A percentile compares a stretch with the other conserved stretches of the same genome.
Conservation (phyloP, 1,140 invertebrate species). For the Protaetia brevitarsis region DNA sequence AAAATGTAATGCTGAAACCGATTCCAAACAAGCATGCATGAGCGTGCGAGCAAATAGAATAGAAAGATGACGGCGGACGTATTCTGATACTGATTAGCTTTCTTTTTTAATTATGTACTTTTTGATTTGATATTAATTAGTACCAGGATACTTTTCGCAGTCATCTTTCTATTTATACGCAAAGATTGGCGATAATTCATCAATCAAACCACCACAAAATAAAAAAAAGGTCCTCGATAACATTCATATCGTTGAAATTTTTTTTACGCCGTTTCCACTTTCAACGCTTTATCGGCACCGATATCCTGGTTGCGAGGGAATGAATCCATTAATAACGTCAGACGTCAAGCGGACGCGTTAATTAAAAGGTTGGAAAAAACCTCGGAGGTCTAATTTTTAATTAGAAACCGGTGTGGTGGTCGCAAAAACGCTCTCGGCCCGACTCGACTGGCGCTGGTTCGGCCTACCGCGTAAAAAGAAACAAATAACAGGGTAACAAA, state of each 20-base stretch:
- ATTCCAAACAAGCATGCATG: too few relatives aligned
- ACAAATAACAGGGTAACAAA: constrained; percentile 18
- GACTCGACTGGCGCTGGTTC: too few relatives aligned
- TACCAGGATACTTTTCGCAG: too few relatives aligned
- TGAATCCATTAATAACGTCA: constrained; percentile 12
- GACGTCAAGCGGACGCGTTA: not conserved
- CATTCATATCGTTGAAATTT: not conserved
- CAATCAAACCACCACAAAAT: not conserved
- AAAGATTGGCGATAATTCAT: not conserved
- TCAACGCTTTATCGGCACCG: not conserved
- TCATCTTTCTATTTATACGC: not conserved
- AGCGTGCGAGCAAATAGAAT: too few relatives aligned
- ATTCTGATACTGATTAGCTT: too few relatives aligned
- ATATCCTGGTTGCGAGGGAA: not conserved
- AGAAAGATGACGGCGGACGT: too few relatives aligned
- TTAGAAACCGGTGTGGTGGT: not conserved
- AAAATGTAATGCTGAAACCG: too few relatives aligned
- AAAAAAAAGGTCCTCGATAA: not conserved
- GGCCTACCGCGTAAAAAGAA: constrained; percentile 7
- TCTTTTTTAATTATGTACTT: too few relatives aligned
- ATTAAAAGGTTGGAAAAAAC: constrained; percentile 6
- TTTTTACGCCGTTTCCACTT: not conserved
- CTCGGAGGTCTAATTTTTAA: constrained; percentile 11
- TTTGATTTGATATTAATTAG: too few relatives aligned
- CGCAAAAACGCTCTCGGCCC: not conserved